Evolutionary conservation across 2,797 vertebrate genomes (phyloP).

Genomic region (Choloepus didactylus): DNA sequence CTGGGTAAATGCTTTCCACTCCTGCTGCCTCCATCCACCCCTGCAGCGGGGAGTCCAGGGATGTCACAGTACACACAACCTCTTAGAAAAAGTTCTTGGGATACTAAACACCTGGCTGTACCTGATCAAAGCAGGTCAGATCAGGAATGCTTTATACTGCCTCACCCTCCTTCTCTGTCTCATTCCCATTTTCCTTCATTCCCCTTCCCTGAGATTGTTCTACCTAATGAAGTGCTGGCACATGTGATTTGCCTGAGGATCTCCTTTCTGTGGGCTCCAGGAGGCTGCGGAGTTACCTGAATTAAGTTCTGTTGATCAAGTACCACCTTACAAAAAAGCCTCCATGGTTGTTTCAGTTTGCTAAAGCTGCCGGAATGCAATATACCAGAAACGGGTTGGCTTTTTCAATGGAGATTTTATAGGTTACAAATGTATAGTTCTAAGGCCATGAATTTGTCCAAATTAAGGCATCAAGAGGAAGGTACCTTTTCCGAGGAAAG

Average conservation of each 20-base stretch:
- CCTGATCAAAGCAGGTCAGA: background rate
- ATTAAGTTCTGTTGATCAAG: slow-evolving; percentile 29
- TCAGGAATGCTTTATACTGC: background rate
- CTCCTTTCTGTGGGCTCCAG: background rate
- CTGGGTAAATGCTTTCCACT: background rate
- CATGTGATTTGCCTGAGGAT: background rate
- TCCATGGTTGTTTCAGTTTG: background rate
- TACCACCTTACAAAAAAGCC: slow-evolving; percentile 14
- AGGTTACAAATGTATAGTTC: no score
- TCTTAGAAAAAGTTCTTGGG: background rate
- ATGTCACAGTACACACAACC: fast-evolving
- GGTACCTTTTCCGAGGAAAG: no score
- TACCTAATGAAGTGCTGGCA: background rate
- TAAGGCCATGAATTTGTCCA: no score
- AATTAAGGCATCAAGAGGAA: no score
- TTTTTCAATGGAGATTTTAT: no score
- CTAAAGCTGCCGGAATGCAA: no score
- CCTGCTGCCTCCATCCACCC: fast-evolving
- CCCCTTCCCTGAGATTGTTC: background rate
- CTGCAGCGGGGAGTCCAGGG: background rate
- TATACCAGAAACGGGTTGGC: no score
- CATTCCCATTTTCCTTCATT: background rate
- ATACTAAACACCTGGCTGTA: background rate
- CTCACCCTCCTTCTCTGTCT: background rate
- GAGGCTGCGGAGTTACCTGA: background rate